phyloP scores from a whole-genome alignment of 2,113 vertebrate species.

The Zootoca vivipara region DNA sequence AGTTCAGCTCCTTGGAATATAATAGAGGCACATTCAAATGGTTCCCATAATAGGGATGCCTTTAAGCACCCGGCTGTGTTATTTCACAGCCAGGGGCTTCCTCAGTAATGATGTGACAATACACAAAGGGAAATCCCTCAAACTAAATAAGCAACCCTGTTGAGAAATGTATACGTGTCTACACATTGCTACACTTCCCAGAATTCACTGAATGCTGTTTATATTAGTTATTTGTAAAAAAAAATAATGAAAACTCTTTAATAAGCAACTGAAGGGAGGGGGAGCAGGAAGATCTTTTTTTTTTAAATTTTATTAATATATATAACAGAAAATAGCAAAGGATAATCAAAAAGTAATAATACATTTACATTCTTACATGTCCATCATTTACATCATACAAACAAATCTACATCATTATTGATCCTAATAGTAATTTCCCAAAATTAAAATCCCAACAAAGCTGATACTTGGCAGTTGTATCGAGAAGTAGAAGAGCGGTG shows the following conservation, averaged over 20 bases:
- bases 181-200: background rate
- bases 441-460: too few species aligned
- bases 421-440: too few species aligned
- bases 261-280: background rate
- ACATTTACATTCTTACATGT: too few species aligned
- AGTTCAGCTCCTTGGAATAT: background rate
- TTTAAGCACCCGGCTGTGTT: background rate
- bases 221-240: background rate
- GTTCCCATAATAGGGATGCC: background rate
- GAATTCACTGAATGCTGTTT: background rate
- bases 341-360: too few species aligned
- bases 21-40: background rate
- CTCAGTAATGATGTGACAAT: background rate
- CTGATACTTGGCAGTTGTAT: too few species aligned
- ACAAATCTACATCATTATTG: too few species aligned
- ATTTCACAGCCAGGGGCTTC: background rate
- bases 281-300: too few species aligned
- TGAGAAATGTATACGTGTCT: background rate
- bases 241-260: background rate
- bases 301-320: too few species aligned
- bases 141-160: background rate
- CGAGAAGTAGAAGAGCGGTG: too few species aligned
- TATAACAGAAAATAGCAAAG: too few species aligned
- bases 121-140: background rate
- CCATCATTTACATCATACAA: too few species aligned